Evolutionary conservation across 2,113 vertebrate species (phyloP), one percentile per base, ranked within the genome.

Genomic region (Scolopax mira): DNA sequence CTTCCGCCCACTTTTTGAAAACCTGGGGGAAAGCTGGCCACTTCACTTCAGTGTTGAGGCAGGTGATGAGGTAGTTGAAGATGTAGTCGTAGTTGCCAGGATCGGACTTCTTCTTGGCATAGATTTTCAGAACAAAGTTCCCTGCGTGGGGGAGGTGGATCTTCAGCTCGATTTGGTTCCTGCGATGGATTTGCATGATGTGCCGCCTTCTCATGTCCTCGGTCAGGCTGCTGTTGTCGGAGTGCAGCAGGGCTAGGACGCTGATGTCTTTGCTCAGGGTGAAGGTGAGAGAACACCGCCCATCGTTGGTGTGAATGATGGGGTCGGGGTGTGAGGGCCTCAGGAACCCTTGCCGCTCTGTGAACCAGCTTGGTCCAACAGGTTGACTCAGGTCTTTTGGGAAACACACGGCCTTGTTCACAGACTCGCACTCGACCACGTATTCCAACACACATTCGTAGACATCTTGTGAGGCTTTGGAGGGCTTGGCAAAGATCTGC

Each of bases 31-130:
- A 99, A 60, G 98, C 19, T 0, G 98, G 98, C 98, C 98, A 98
- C 94, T 97, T 97, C 58, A 97, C 98, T 27, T 97, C 97, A 5
- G 78, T 88, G 93, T 98, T 98, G 74, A 95, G 78, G 51, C 98
- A 99, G 57, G 87, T 97, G 88, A 99, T 93, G 85, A 99, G 97
- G 94, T 99, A 99, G 94, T 98, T 98, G 97, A 98, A 98, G 96
- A 98, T 24, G 10, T 98, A 98, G 73, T 95, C 30, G 0, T 98
- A 98, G 37, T 97, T 98, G 39, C 98, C 98, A 0, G 94, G 92
- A 10, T 97, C 98, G 2, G 98, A 95, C 95, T 94, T 98, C 83
- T 98, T 98, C 85, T 98, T 98, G 83, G 97, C 95, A 16, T 97
- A 98, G 72, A 98, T 95, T 52, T 97, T 97, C 64, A 98, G 97